Evolutionary conservation across 2,797 vertebrate genomes (phyloP).

Genomic region (Pteropus rufus): DNA sequence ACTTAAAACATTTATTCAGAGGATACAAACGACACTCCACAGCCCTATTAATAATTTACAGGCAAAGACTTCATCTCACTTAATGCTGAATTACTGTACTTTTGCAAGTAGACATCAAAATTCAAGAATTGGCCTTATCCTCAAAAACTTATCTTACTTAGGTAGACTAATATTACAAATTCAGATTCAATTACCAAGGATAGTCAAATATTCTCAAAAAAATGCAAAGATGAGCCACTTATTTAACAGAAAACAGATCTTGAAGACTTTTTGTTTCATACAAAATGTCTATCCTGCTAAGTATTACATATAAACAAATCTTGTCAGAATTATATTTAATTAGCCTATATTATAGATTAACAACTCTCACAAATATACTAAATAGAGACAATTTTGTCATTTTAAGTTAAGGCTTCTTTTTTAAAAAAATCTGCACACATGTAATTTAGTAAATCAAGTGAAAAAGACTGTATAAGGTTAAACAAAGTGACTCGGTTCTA

Average conservation of each 20-base stretch:
- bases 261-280: neutral
- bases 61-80: slow-evolving; percentile 27
- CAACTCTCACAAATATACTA: slow-evolving; percentile 19
- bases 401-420: neutral
- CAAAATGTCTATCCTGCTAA: neutral
- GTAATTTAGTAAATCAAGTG: slow-evolving; percentile 17
- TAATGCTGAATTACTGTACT: slow-evolving; percentile 6
- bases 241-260: slow-evolving; percentile 40
- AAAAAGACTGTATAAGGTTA: neutral
- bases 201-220: neutral
- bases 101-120: slow-evolving; percentile 26
- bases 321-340: slow-evolving; percentile 15
- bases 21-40: neutral
- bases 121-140: neutral
- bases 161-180: neutral
- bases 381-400: neutral
- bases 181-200: neutral
- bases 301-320: slow-evolving; percentile 1
- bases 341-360: neutral
- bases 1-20: slow-evolving; percentile 4
- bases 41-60: slow-evolving; percentile 33
- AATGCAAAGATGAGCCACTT: neutral
- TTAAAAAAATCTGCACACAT: neutral
- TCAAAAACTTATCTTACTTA: slow-evolving; percentile 38
- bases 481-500: slow-evolving; percentile 39